Base-by-base conservation (phyloP, 2,797 vertebrate genomes). In the Bryconaethiops microstoma region DNA sequence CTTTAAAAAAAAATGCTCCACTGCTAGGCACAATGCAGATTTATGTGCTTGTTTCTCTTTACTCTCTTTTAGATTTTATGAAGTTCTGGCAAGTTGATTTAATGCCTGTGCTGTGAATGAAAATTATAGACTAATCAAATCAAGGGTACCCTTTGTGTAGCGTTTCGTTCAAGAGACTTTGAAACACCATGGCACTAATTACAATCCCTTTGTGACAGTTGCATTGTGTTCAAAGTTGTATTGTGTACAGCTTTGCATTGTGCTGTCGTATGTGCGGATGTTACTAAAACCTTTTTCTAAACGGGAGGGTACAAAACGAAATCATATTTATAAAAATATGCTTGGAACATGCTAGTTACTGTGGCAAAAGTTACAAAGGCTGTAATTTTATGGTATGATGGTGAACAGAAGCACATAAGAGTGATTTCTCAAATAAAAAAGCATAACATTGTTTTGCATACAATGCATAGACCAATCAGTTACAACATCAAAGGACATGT, bases 61-160 rank as follows among this genome's bases (percentile, higher is more conserved):
- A 45, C n/a, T 40, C 50, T 67, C 4, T 62, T n/a, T 7, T n/a
- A 35, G 60, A 57, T 39, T 42, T 29, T 48, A 45, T 65, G 55
- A n/a, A 54, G 19, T 8, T 21, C 70, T n/a, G n/a, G 9, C 25
- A 35, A 29, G 25, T 17, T 57, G 29, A 7, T 73, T 73, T 39
- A 73, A 73, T 55, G 52, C 25, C 7, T 73, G 52, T 57, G 29
- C 16, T 50, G 39, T 57, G 52, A 54, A 55, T 54, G 16, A 19
- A 73, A 73, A 57, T 73, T 52, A 73, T 3, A 55, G 17, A 39
- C 50, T 73, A 39, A 57, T 57, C 50, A 72, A 55, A 72, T 73
- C 25, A 57, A 29, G 54, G 50, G 25, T 39, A n/a, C 7, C 8
- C 48, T 54, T 55, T 54, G 25, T 25, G 69, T 23, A 16, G 45